phyloP scores from a whole-genome alignment of 2,113 vertebrate genomes.

The Amphiprion ocellaris region DNA sequence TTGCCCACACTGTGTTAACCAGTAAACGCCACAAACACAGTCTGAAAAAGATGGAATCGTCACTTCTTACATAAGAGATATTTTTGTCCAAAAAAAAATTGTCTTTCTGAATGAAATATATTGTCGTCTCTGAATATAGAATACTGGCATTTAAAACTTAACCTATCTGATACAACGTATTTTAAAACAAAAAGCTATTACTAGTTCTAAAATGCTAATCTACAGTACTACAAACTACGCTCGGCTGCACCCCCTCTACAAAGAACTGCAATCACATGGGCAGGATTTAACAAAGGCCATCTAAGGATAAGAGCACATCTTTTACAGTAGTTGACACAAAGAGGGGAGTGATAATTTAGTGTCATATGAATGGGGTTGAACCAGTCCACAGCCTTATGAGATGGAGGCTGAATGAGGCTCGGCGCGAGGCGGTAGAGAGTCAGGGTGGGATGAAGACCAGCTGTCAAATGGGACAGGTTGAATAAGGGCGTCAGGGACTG shows the following conservation, averaged over 20 bases:
- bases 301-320: constrained; percentile 67
- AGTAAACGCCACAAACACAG: constrained; percentile 24
- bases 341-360: constrained; percentile 48
- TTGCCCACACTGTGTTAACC: constrained; percentile 3
- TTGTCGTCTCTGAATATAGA: constrained; percentile 3
- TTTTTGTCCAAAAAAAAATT: constrained; percentile 7
- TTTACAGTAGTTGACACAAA: constrained; percentile 59
- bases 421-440: constrained; percentile 36
- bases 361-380: constrained; percentile 43
- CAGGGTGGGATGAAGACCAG: constrained; percentile 48
- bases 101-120: constrained; percentile 16
- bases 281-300: constrained; percentile 72
- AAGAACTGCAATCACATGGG: constrained; percentile 68
- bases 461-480: constrained; percentile 65
- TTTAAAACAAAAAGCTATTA: constrained; percentile 5
- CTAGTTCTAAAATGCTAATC: constrained; percentile 13
- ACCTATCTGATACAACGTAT: background rate
- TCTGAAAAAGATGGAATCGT: constrained; percentile 28
- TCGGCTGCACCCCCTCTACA: constrained; percentile 12
- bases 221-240: constrained; percentile 24
- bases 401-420: constrained; percentile 16
- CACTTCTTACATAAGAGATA: constrained; percentile 41
- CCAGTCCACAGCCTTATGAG: constrained; percentile 37
- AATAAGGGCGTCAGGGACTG: constrained; percentile 56
- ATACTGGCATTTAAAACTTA: background rate